phyloP scores from a whole-genome alignment of 2,113 vertebrate species.

The Pachycephala philippinensis region DNA sequence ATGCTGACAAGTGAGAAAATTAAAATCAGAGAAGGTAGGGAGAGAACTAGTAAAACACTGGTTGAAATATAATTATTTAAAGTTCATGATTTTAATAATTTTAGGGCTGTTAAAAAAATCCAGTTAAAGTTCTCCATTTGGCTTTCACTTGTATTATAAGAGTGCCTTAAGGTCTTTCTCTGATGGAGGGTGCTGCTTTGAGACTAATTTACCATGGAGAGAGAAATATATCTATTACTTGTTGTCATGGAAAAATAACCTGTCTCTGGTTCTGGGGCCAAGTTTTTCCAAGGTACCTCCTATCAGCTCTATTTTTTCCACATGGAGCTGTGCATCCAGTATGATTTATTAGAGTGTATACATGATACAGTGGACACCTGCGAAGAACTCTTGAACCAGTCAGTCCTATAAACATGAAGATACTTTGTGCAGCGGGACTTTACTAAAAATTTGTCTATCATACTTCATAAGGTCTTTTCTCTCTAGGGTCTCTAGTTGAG shows the following conservation, averaged over 20 bases:
- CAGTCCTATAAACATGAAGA: neutral
- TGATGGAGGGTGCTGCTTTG: neutral
- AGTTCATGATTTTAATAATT: slow-evolving; percentile 10
- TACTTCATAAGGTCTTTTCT: neutral
- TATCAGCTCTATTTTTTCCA: neutral
- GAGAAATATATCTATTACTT: neutral
- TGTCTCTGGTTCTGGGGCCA: neutral
- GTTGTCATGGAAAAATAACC: neutral
- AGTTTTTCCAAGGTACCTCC: neutral
- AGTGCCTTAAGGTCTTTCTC: neutral
- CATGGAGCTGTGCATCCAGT: neutral
- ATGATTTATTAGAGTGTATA: neutral
- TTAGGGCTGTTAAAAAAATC: neutral
- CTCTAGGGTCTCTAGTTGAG: neutral
- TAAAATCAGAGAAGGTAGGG: slow-evolving; percentile 22
- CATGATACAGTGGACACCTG: neutral
- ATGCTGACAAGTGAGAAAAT: slow-evolving; percentile 58
- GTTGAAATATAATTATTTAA: slow-evolving; percentile 38
- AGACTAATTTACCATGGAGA: neutral
- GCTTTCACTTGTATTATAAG: neutral
- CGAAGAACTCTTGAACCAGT: neutral
- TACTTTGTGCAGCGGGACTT: neutral
- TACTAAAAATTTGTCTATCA: neutral
- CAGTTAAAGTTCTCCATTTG: neutral
- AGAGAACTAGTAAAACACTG: slow-evolving; percentile 4